Evolutionary conservation across 2,888 invertebrate genomes (phyloP), one percentile per base, ranked within the genome.

Genomic region (Actias luna): DNA sequence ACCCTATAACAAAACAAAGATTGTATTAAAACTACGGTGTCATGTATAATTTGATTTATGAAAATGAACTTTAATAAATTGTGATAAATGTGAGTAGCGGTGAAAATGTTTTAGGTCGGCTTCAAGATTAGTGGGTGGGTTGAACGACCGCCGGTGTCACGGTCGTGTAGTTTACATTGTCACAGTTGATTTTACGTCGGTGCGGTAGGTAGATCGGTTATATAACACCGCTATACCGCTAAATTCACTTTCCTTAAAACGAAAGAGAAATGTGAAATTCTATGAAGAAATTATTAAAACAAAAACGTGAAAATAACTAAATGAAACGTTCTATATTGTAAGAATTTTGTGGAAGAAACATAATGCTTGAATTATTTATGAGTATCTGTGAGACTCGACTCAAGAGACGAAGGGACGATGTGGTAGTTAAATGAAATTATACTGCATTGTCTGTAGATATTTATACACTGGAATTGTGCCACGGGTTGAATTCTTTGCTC

Each of bases 131-230:
- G 78, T 83, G 71, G 78, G 83, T 76, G 81, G 75, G 89, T 84
- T 91, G 79, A 88, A 88, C 74, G 89, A 78, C 87, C 90, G 73
- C 65, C 73, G 80, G 80, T 90, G 91, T 90, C 91, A 91, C 78
- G 89, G 88, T 80, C 89, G 80, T 42, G 65, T 57, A 58, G 62
- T 62, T 62, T 59, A 59, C 59, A 50, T 33, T 50, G 59, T 60
- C 52, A 61, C 59, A 58, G 60, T 58, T 55, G 62, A 39, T 61
- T 58, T 10, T 60, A 35, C 62, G 60, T 65, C 61, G 64, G 63
- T 62, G 58, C 58, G 39, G 42, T 50, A 50, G 39, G 61, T 57
- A 31, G 58, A 62, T 62, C 57, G 25, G 22, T 62, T 58, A 61
- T 16, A 57, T 62, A 27, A 62, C 16, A 55, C 16, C 5, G 31